Evolutionary conservation across 2,888 invertebrate species (phyloP).

Genomic region (Apodemia hepburni): DNA sequence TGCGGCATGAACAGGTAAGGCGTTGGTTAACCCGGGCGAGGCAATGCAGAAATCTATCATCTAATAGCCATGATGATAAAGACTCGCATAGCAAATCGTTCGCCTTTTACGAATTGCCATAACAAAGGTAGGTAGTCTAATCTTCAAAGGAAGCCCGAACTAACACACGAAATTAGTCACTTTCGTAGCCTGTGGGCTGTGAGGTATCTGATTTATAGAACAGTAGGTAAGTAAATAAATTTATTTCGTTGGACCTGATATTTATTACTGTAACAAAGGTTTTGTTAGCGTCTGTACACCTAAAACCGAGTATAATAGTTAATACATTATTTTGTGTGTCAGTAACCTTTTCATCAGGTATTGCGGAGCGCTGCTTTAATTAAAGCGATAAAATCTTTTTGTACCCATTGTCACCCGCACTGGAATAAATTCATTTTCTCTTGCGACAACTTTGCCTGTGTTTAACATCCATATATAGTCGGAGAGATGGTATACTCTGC

Average conservation of each 20-base stretch:
- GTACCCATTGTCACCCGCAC: constrained; percentile 12
- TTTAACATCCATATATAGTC: background rate
- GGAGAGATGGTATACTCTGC: background rate
- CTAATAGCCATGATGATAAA: too few species aligned
- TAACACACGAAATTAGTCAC: too few species aligned
- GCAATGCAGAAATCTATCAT: too few species aligned
- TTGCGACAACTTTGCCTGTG: constrained; percentile 10
- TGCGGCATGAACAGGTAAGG: too few species aligned
- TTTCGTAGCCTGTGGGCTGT: too few species aligned
- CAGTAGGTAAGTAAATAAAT: background rate
- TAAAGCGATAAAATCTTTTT: constrained; percentile 14
- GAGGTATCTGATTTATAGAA: too few species aligned
- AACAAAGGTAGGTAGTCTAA: too few species aligned
- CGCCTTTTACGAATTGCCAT: too few species aligned
- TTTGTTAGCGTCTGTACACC: constrained; percentile 1
- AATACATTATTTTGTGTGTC: constrained; percentile 10
- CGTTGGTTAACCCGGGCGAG: too few species aligned
- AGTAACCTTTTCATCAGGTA: constrained; percentile 14
- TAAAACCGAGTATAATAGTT: constrained; percentile 1
- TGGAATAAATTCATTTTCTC: constrained; percentile 14
- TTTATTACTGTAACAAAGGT: constrained; percentile 4
- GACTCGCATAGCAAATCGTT: too few species aligned
- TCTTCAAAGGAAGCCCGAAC: too few species aligned
- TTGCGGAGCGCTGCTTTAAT: constrained; percentile 10
- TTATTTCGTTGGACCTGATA: background rate